These are phyloP conservation scores for Papilio glaucus DNA, from an alignment of 1,140 invertebrate species.

Conservation along the genomic window DNA sequence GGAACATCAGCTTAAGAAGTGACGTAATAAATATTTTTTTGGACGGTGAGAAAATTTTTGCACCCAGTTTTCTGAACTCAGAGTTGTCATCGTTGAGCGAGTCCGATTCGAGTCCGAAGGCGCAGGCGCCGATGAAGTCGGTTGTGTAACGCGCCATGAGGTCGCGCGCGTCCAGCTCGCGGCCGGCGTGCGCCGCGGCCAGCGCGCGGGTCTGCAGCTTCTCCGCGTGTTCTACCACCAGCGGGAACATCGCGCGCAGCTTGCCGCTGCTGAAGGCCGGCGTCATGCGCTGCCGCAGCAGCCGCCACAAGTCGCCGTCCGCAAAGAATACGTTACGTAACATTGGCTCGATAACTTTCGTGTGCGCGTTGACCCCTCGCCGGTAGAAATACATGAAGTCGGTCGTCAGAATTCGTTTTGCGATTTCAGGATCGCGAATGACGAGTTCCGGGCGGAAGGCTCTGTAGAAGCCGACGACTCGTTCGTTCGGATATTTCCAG, in stretches of 20 bases:
- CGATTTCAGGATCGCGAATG: conserved; percentile 83
- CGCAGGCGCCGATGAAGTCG: conserved; percentile 82
- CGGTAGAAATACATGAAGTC: conserved; percentile 84
- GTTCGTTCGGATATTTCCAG: conserved; percentile 52
- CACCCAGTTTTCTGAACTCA: conserved; percentile 64
- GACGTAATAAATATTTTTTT: conserved; percentile 35
- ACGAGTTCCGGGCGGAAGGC: conserved; percentile 75
- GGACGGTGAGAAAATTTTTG: conserved; percentile 62
- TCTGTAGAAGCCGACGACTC: conserved; percentile 56
- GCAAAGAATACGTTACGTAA: conserved; percentile 58
- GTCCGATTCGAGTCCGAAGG: conserved; percentile 70
- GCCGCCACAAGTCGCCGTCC: conserved; percentile 80
- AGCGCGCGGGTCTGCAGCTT: conserved; percentile 55
- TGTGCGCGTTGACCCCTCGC: conserved; percentile 48
- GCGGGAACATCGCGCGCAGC: conserved; percentile 83
- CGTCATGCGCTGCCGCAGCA: conserved; percentile 82
- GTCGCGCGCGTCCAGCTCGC: conserved; percentile 70
- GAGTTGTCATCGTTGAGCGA: conserved; percentile 68
- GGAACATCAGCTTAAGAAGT: conserved; percentile 56
- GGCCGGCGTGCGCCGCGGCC: conserved; percentile 38
- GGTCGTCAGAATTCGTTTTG: conserved; percentile 82
- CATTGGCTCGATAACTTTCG: conserved; percentile 64
- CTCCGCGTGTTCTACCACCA: conserved; percentile 67
- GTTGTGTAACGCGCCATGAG: conserved; percentile 77
- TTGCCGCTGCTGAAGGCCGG: conserved; percentile 85